A percentile compares a stretch with the other conserved stretches of the same genome.
Evolutionary conservation across 1,140 invertebrate species (phyloP).

Genomic region (Pogonomyrmex barbatus): DNA sequence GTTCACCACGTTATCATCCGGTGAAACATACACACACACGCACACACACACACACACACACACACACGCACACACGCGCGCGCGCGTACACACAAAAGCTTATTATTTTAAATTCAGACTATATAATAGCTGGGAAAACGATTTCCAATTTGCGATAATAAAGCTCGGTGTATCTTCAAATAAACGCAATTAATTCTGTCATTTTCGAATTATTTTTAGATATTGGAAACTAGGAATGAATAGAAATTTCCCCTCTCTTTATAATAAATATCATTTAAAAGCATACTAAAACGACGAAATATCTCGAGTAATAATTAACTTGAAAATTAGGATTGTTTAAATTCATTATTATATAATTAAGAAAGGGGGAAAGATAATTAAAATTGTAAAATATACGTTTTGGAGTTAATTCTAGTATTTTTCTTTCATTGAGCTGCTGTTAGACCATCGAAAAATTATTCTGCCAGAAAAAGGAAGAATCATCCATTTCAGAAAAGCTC

Average conservation of each 20-base stretch:
- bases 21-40: background rate
- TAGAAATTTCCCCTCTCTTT: background rate
- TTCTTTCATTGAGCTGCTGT: background rate
- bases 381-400: background rate
- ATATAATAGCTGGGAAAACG: background rate
- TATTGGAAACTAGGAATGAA: background rate
- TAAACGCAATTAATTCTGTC: background rate
- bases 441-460: background rate
- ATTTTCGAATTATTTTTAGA: conserved; percentile 18
- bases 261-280: background rate
- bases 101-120: conserved; percentile 33
- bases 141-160: conserved; percentile 36
- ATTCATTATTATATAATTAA: conserved; percentile 3
- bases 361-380: background rate
- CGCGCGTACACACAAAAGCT: background rate
- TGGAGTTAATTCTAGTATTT: background rate
- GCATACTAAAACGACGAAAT: conserved; percentile 13
- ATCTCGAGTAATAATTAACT: background rate
- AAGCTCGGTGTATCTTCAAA: conserved; percentile 9
- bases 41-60: background rate
- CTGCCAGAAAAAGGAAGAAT: conserved; percentile 15
- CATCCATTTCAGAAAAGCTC: conserved; percentile 8
- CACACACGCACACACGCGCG: too few relatives aligned
- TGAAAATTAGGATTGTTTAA: background rate
- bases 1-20: background rate